Conservation (phyloP, 2,113 vertebrate species). For the Bos javanicus region DNA sequence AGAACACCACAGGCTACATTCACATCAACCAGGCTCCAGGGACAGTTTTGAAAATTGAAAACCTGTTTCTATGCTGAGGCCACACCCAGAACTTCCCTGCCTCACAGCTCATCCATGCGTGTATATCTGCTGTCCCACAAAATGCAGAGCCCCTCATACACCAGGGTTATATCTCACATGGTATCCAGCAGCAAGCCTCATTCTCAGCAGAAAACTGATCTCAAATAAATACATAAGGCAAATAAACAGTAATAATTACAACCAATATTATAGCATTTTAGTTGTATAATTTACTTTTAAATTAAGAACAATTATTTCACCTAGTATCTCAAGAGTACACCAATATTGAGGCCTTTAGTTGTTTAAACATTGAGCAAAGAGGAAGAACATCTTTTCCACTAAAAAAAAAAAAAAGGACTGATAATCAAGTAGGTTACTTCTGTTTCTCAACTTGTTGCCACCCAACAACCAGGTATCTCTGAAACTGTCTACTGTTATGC, state of each 20-base stretch:
- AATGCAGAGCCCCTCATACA: fast-evolving
- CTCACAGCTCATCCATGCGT: too few relatives aligned
- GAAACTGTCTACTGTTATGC: neutral
- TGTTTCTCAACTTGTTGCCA: neutral
- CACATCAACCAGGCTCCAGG: neutral
- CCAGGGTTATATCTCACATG: neutral
- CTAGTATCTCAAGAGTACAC: neutral
- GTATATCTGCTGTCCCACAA: neutral
- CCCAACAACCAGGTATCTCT: neutral
- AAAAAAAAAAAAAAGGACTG: neutral
- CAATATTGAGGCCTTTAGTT: neutral
- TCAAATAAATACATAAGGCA: neutral
- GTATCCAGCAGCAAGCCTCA: neutral
- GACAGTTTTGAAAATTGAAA: neutral
- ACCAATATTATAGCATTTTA: neutral
- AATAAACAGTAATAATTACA: neutral
- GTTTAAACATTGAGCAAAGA: neutral
- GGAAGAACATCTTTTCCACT: neutral
- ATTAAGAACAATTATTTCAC: neutral
- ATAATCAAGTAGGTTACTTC: neutral
- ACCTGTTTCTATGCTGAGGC: neutral
- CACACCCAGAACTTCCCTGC: neutral
- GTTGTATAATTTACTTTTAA: neutral
- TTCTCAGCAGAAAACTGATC: neutral
- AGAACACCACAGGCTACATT: neutral